A percentile compares a stretch with the other conserved stretches of the same genome.
phyloP scores from a whole-genome alignment of 2,888 invertebrate genomes.

The Dyspetes luteomarginatus region DNA sequence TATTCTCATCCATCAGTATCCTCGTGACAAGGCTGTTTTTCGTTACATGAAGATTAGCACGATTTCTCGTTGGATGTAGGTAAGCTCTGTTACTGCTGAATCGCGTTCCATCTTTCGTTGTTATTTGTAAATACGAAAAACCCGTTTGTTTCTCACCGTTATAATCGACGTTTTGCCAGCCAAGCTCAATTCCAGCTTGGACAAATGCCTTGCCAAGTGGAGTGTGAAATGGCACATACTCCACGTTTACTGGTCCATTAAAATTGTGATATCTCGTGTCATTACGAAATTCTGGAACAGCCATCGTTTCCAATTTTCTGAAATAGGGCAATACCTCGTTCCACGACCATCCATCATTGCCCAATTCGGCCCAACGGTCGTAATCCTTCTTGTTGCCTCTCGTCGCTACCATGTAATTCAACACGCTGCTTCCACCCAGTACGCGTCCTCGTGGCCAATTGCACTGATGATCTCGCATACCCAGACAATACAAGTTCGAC shows the following conservation, averaged over 20 bases:
- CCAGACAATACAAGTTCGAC: conserved; percentile 91
- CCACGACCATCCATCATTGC: conserved; percentile 96
- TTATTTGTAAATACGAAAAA: conserved; percentile 93
- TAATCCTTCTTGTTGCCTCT: conserved; percentile 93
- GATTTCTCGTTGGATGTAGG: conserved; percentile 89
- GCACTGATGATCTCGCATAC: conserved; percentile 92
- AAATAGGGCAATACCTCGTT: conserved; percentile 94
- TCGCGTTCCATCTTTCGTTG: conserved; percentile 89
- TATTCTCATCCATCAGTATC: conserved; percentile 89
- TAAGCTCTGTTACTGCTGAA: conserved; percentile 95
- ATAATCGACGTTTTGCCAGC: conserved; percentile 92
- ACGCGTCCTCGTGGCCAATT: conserved; percentile 96
- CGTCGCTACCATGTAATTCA: conserved; percentile 96
- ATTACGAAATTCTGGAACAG: conserved; percentile 92
- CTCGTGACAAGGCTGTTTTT: conserved; percentile 92
- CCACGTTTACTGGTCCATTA: conserved; percentile 91
- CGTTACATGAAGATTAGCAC: conserved; percentile 92
- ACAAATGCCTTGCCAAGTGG: conserved; percentile 93
- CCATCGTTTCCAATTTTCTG: conserved; percentile 94
- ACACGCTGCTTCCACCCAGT: conserved; percentile 93
- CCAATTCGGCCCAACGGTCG: conserved; percentile 93
- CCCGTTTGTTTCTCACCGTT: conserved; percentile 92
- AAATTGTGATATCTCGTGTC: conserved; percentile 89
- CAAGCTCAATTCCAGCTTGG: conserved; percentile 92
- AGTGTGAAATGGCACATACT: conserved; percentile 93